phyloP scores from a whole-genome alignment of 2,888 invertebrate species.

The Ophion ellenae region DNA sequence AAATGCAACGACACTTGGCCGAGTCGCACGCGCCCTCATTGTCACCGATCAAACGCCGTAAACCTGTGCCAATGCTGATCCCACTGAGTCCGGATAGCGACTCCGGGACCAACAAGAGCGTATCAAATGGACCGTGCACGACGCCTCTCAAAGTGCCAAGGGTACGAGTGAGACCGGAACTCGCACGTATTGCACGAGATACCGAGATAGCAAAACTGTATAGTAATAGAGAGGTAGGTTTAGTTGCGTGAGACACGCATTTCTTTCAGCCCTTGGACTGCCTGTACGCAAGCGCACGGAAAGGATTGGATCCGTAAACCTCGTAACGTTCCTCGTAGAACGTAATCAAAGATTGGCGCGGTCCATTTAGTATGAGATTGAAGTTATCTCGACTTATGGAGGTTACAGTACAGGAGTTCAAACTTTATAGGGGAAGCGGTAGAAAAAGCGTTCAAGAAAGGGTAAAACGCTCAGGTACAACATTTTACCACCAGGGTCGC shows the following conservation, averaged over 20 bases:
- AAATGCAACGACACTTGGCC: conserved; percentile 84
- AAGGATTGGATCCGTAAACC: too few relatives aligned
- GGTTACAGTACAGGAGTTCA: too few relatives aligned
- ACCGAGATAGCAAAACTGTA: conserved; percentile 79
- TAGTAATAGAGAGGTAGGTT: conserved; percentile 77
- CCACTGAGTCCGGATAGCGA: conserved; percentile 75
- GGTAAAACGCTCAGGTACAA: too few relatives aligned
- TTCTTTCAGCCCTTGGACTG: conserved; percentile 6
- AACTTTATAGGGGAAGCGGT: too few relatives aligned
- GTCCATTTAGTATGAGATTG: too few relatives aligned
- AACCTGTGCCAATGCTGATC: conserved; percentile 81
- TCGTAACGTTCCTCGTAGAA: too few relatives aligned
- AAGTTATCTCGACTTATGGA: too few relatives aligned
- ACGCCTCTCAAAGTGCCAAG: conserved; percentile 79
- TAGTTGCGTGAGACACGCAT: background rate
- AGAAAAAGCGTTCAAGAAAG: too few relatives aligned
- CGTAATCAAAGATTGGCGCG: too few relatives aligned
- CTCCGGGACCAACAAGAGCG: conserved; percentile 64
- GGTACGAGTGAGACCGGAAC: conserved; percentile 80
- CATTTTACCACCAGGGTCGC: too few relatives aligned
- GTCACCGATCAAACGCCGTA: conserved; percentile 72
- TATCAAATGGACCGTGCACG: conserved; percentile 68
- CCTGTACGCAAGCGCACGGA: background rate
- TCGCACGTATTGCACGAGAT: conserved; percentile 80
- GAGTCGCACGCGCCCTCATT: conserved; percentile 76